Percentiles rank a stretch among this genome's conserved stretches.
Evolutionary conservation across 92 coral and sea anemone genomes (phyloP).

Genomic region (Heliopora coerulea): DNA sequence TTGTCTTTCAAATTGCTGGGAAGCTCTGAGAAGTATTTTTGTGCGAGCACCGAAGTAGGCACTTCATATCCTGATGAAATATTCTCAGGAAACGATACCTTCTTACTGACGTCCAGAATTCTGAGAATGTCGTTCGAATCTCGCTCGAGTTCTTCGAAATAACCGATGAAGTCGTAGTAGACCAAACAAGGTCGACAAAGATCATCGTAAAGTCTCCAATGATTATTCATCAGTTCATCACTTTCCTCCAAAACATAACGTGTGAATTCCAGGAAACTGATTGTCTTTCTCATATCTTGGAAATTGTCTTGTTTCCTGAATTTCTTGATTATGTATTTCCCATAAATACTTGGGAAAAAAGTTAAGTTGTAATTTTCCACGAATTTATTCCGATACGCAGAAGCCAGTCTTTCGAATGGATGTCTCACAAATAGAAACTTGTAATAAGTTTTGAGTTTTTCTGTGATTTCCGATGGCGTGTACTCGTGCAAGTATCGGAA

Average conservation of each 20-base stretch:
- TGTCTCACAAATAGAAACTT: constrained; percentile 91
- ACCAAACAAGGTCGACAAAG: constrained; percentile 91
- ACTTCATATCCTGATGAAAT: constrained; percentile 66
- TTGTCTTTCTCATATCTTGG: constrained; percentile 61
- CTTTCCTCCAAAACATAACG: constrained; percentile 65
- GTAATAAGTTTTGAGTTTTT: constrained; percentile 75
- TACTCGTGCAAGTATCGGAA: constrained; percentile 90
- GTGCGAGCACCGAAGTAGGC: constrained; percentile 62
- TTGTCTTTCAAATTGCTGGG: constrained; percentile 49
- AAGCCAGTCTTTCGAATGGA: constrained; percentile 85
- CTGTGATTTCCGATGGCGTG: constrained; percentile 78
- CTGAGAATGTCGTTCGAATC: constrained; percentile 67
- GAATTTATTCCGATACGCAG: constrained; percentile 95
- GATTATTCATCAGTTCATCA: constrained; percentile 78
- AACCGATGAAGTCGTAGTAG: constrained; percentile 86
- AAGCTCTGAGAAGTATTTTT: constrained; percentile 65
- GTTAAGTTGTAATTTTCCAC: constrained; percentile 85
- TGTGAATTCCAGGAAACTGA: constrained; percentile 81
- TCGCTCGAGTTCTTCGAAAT: constrained; percentile 67
- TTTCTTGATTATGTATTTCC: constrained; percentile 71
- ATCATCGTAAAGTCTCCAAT: constrained; percentile 81
- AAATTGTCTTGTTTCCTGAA: constrained; percentile 43
- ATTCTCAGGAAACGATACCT: constrained; percentile 78
- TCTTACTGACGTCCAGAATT: constrained; percentile 57
- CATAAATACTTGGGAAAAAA: constrained; percentile 77